Evolutionary conservation across 1,140 invertebrate genomes (phyloP).

Genomic region (Asbolus verrucosus): DNA sequence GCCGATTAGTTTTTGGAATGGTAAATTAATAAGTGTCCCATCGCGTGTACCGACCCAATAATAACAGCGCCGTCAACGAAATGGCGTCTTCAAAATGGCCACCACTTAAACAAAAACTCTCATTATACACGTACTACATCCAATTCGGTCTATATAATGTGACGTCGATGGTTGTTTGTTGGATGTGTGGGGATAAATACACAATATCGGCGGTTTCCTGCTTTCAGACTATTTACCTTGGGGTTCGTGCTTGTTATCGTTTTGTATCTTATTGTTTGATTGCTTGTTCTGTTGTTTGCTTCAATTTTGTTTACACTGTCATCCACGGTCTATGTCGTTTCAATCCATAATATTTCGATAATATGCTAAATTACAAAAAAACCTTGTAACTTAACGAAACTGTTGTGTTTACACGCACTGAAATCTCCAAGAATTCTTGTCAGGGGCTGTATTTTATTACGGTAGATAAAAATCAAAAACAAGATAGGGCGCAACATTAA

Average conservation of each 20-base stretch:
- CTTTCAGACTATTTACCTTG: constrained; percentile 29
- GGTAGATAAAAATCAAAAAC: too few relatives aligned
- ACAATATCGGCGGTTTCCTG: background rate
- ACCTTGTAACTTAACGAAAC: too few relatives aligned
- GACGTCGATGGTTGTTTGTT: background rate
- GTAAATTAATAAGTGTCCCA: constrained; percentile 48
- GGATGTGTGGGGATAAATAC: background rate
- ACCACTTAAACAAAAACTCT: constrained; percentile 39
- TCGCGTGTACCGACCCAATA: constrained; percentile 40
- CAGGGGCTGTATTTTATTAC: too few relatives aligned
- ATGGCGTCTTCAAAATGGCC: constrained; percentile 48
- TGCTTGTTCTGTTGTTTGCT: constrained; percentile 32
- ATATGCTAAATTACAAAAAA: too few relatives aligned
- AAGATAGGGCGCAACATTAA: too few relatives aligned
- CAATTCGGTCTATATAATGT: background rate
- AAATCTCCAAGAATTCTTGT: too few relatives aligned
- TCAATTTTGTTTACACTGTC: too few relatives aligned
- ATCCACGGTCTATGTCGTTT: background rate
- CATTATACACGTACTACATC: constrained; percentile 10
- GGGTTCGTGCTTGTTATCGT: constrained; percentile 27
- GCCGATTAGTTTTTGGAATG: constrained; percentile 35
- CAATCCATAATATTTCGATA: background rate
- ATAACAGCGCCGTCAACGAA: constrained; percentile 36
- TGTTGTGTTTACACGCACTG: too few relatives aligned
- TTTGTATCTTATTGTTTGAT: constrained; percentile 34